Evolutionary conservation across 2,113 vertebrate species (phyloP).

Genomic region (Halcyon malimbica): DNA sequence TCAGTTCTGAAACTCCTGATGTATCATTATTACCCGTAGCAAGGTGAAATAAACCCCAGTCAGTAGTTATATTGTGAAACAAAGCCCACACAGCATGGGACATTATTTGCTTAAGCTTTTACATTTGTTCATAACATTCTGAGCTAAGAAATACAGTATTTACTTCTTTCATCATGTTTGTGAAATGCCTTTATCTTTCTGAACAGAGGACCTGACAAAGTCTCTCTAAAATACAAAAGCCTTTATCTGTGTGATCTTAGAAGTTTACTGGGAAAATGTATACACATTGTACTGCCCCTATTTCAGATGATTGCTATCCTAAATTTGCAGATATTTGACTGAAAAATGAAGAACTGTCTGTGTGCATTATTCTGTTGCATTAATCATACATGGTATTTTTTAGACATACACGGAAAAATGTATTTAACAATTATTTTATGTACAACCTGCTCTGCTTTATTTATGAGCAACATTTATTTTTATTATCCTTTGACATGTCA

Average conservation of each 20-base stretch:
- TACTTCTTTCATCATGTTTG: not conserved
- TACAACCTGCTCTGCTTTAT: not conserved
- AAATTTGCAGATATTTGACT: not conserved
- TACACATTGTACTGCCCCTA: not conserved
- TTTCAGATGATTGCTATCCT: not conserved
- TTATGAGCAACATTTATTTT: not conserved
- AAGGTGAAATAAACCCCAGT: not conserved
- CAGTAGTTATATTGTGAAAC: not conserved
- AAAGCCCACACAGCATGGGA: not conserved
- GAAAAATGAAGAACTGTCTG: not conserved
- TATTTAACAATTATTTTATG: not conserved
- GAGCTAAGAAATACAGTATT: not conserved
- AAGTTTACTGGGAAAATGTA: not conserved
- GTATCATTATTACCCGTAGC: fast-evolving
- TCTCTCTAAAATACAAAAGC: not conserved
- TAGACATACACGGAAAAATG: not conserved
- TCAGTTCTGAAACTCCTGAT: not conserved
- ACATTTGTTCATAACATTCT: not conserved
- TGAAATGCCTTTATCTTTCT: not conserved
- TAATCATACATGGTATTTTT: not conserved
- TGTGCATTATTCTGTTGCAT: not conserved
- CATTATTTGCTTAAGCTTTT: not conserved
- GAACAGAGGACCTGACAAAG: not conserved
- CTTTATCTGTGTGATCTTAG: not conserved
- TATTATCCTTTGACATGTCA: not conserved